A percentile compares a stretch with the other conserved stretches of the same genome.
phyloP scores from a whole-genome alignment of 2,113 vertebrate genomes.

The Columba janthina region DNA sequence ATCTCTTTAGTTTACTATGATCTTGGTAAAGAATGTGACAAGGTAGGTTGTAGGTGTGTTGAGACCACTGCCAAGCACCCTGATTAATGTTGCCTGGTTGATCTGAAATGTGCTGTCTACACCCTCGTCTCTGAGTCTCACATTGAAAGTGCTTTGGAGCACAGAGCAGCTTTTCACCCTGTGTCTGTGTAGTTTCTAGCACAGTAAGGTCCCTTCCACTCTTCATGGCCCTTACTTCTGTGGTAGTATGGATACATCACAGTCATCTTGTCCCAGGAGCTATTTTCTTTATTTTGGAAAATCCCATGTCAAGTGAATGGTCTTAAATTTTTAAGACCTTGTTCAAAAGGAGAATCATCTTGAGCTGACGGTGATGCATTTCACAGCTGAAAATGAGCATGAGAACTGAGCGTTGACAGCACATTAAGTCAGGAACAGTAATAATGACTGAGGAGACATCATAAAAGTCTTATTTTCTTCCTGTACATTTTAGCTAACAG shows the following conservation, averaged over 20 bases:
- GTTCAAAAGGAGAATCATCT: not conserved
- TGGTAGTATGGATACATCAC: rapidly evolving
- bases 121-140: not conserved
- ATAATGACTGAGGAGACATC: not conserved
- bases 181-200: not conserved
- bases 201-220: not conserved
- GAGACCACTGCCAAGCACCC: not conserved
- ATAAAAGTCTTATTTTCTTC: not conserved
- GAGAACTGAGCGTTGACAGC: not conserved
- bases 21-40: not conserved
- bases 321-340: not conserved
- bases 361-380: not conserved
- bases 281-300: not conserved
- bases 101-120: not conserved
- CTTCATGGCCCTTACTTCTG: not conserved
- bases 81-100: not conserved
- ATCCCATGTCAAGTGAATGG: not conserved
- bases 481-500: not conserved
- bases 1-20: not conserved
- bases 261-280: not conserved
- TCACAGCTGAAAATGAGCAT: not conserved
- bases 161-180: not conserved
- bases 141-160: not conserved
- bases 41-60: not conserved
- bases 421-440: not conserved